A percentile compares a stretch with the other conserved stretches of the same genome.
These are phyloP conservation scores for Cynaeus angustus DNA, from an alignment of 2,888 invertebrate species.

Conservation along the genomic window DNA sequence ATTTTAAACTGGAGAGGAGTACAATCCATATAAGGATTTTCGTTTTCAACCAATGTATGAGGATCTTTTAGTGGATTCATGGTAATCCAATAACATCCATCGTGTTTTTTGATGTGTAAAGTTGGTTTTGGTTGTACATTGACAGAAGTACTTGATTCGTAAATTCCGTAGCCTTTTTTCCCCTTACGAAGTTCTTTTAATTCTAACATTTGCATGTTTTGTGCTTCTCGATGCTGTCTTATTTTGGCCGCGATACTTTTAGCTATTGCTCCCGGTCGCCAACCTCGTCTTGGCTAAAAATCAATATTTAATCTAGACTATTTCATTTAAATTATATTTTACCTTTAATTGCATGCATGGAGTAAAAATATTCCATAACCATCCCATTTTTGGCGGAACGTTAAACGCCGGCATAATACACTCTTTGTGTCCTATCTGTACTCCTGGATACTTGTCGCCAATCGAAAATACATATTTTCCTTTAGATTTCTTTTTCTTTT, in stretches of 20 bases:
- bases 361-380: constrained; percentile 76
- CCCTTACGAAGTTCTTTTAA: constrained; percentile 54
- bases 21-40: constrained; percentile 81
- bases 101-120: constrained; percentile 78
- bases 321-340: background rate
- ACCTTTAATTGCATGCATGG: constrained; percentile 63
- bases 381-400: constrained; percentile 80
- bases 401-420: constrained; percentile 73
- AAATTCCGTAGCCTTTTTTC: constrained; percentile 63
- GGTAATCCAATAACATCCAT: constrained; percentile 79
- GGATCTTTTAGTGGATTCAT: constrained; percentile 80
- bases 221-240: constrained; percentile 62
- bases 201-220: constrained; percentile 61
- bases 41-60: constrained; percentile 74
- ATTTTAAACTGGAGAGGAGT: constrained; percentile 82
- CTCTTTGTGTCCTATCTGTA: constrained; percentile 74
- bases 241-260: constrained; percentile 70
- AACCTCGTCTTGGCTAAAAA: constrained; percentile 72
- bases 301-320: background rate
- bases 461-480: constrained; percentile 73
- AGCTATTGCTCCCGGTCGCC: constrained; percentile 76
- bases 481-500: constrained; percentile 59
- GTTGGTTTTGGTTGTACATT: constrained; percentile 77
- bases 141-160: constrained; percentile 67
- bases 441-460: constrained; percentile 73